A percentile compares a stretch with the other conserved stretches of the same genome.
Evolutionary conservation across 2,888 invertebrate species (phyloP).

Genomic region (Cylindroiulus punctatus): DNA sequence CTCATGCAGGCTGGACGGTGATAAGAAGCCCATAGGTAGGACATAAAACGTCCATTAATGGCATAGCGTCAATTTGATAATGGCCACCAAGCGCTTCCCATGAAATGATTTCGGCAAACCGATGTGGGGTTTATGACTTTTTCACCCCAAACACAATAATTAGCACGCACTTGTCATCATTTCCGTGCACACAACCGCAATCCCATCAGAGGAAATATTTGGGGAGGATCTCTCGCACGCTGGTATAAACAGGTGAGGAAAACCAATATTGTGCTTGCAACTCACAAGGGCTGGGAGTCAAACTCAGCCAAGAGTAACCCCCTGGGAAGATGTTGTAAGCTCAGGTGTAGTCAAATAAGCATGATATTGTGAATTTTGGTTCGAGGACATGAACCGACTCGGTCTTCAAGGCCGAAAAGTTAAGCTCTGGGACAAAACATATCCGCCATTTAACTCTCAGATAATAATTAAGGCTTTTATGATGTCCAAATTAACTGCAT

Average conservation of each 20-base stretch:
- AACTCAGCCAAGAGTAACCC: neutral
- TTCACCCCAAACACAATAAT: neutral
- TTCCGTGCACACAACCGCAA: neutral
- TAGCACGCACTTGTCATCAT: conserved; percentile 29
- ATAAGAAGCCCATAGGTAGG: neutral
- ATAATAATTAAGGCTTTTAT: neutral
- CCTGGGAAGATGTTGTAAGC: neutral
- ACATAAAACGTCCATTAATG: conserved; percentile 33
- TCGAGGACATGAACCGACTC: neutral
- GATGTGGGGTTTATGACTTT: neutral
- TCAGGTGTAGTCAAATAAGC: neutral
- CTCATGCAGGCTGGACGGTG: neutral
- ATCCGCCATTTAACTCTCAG: neutral
- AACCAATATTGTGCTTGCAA: neutral
- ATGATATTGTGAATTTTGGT: neutral
- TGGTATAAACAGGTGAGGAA: conserved; percentile 32
- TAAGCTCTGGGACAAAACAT: neutral
- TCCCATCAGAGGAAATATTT: conserved; percentile 8
- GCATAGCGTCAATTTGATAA: neutral
- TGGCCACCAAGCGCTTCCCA: neutral
- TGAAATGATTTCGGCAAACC: neutral
- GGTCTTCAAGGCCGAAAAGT: neutral
- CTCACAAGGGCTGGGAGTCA: neutral
- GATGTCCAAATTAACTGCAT: neutral
- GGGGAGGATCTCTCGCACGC: neutral